Percentiles rank a stretch among this genome's conserved stretches.
phyloP scores from a whole-genome alignment of 2,888 invertebrate species.

The Bombyx huttoni region DNA sequence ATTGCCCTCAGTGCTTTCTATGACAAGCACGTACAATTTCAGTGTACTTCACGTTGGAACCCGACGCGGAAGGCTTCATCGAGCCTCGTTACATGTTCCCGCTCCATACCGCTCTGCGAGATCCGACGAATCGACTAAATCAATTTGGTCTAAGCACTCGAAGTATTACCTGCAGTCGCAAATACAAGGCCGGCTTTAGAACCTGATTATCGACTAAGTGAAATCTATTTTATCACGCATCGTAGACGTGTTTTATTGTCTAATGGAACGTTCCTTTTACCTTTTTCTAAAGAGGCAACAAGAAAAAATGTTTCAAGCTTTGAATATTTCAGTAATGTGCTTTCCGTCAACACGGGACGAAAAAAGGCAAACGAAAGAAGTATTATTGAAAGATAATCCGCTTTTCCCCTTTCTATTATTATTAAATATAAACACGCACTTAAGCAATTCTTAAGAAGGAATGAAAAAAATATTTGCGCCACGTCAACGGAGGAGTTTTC shows the following conservation, averaged over 20 bases:
- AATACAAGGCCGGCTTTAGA: constrained; percentile 38
- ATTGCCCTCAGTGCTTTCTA: constrained; percentile 60
- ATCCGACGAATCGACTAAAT: constrained; percentile 46
- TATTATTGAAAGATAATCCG: constrained; percentile 25
- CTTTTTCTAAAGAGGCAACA: constrained; percentile 23
- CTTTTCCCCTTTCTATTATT: constrained; percentile 26
- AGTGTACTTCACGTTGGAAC: constrained; percentile 50
- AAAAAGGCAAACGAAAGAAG: constrained; percentile 12
- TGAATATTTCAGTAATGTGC: constrained; percentile 10
- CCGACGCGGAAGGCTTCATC: constrained; percentile 20
- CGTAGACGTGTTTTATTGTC: constrained; percentile 29
- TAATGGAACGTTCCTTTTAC: constrained; percentile 38
- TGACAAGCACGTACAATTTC: constrained; percentile 60
- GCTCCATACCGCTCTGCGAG: constrained; percentile 27
- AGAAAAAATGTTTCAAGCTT: constrained; percentile 11
- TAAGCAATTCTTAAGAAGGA: constrained; percentile 38
- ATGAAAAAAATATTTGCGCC: constrained; percentile 37
- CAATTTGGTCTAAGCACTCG: constrained; percentile 55
- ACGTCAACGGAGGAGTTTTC: constrained; percentile 34
- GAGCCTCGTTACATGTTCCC: constrained; percentile 16
- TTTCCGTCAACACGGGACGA: constrained; percentile 3
- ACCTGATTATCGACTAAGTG: constrained; percentile 55
- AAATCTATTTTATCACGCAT: constrained; percentile 50
- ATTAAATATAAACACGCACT: constrained; percentile 45
- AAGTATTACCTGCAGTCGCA: constrained; percentile 41